Evolutionary conservation across 1,140 invertebrate species (phyloP), one percentile per base, ranked within the genome.

Genomic region (Eriosoma lanigerum): DNA sequence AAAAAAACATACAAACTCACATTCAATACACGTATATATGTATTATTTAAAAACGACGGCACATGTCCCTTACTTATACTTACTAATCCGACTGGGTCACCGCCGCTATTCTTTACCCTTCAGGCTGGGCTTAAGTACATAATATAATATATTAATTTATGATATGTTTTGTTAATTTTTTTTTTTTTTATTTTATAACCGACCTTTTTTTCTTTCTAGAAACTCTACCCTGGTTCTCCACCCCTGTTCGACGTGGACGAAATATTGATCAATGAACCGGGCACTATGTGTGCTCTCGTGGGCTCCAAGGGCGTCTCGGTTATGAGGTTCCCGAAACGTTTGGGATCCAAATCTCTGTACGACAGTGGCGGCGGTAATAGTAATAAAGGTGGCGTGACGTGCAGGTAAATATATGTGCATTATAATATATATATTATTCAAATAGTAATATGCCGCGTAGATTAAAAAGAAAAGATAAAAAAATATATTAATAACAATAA

Each of bases 241-340:
- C 87, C 87, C 12, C 85, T 86, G 21, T 88, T 88, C 82, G 87
- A 88, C 6, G 85, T 88, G 6, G 86, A 86, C 24, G 83, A 85
- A 64, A 75, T 89, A 26, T 54, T 85, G 44, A 85, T 88, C 80
- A 89, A 88, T 82, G 86, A 87, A 68, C 86, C 87, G 0, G 83
- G 83, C 1, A 85, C 87, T 2, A 86, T 87, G 54, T 80, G 88
- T 10, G 86, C 83, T 0, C 75, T 88, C 6, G 86, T 85, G 84
- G 87, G 87, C 3, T 84, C 83, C 70, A 75, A 86, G 32, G 88
- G 87, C 0, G 84, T 88, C 13, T 83, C 85, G 8, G 70, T 88
- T 8, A 82, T 88, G 24, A 85, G 87, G 68, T 82, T 88, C 3
- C 88, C 87, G 0, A 86, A 86, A 80, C 85, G 87, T 68, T 88